Conservation (phyloP, 2,113 vertebrate genomes). For the Gambusia holbrooki region DNA sequence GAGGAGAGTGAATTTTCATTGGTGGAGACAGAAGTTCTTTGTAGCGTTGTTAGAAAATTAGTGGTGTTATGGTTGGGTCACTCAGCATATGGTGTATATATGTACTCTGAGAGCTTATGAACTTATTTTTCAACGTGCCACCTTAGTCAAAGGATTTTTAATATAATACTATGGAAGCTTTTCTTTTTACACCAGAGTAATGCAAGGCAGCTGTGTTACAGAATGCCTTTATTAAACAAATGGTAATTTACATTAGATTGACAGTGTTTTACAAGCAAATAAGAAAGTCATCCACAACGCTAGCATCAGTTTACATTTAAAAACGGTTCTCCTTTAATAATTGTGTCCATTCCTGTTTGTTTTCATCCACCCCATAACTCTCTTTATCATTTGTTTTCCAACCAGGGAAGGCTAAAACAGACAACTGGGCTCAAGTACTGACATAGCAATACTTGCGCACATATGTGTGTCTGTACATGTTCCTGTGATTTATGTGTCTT, state of each 20-base stretch:
- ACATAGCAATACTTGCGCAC: constrained; percentile 37
- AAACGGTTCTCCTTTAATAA: too few relatives aligned
- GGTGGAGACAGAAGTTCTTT: background rate
- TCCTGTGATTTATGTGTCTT: constrained; percentile 74
- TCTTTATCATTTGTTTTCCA: background rate
- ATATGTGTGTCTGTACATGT: constrained; percentile 23
- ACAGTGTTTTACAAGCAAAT: background rate
- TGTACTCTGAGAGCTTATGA: background rate
- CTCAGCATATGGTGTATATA: background rate
- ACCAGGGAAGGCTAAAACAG: constrained; percentile 30
- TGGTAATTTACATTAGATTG: background rate
- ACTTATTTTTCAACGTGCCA: background rate
- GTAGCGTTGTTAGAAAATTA: background rate
- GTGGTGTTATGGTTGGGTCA: background rate
- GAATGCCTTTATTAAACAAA: background rate
- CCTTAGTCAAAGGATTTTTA: too few relatives aligned
- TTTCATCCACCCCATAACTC: background rate
- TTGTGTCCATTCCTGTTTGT: too few relatives aligned
- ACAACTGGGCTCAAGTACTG: constrained; percentile 51
- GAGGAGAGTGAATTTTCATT: background rate
- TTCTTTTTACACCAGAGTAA: too few relatives aligned
- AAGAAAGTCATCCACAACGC: background rate
- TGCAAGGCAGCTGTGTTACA: background rate
- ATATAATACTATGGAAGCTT: too few relatives aligned
- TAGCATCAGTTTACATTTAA: too few relatives aligned